A percentile compares a stretch with the other conserved stretches of the same genome.
These are phyloP conservation scores for Rana temporaria DNA, from an alignment of 2,113 vertebrate genomes.

Conservation along the genomic window DNA sequence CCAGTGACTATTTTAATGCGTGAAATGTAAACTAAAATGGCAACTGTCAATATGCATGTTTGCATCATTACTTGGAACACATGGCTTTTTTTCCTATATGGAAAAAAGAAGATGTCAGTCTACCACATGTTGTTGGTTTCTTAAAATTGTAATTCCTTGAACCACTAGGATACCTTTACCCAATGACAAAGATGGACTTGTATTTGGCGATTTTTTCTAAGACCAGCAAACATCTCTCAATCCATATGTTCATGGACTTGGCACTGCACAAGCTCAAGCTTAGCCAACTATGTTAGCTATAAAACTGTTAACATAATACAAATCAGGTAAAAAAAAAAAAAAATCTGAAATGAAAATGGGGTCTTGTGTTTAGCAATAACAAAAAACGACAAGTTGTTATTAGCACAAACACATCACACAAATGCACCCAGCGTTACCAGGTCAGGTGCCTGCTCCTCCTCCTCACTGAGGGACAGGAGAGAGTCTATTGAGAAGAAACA, in stretches of 20 bases:
- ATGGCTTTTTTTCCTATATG: too few species aligned
- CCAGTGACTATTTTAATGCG: too few species aligned
- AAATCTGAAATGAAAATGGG: neutral
- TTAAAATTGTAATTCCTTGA: too few species aligned
- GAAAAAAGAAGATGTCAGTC: too few species aligned
- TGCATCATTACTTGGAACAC: too few species aligned
- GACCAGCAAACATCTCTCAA: conserved; percentile 31
- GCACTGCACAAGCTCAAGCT: conserved; percentile 18
- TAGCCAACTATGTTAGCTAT: conserved; percentile 2
- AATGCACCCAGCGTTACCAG: conserved; percentile 62
- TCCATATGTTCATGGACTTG: conserved; percentile 4
- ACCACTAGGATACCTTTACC: too few species aligned
- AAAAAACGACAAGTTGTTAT: conserved; percentile 25
- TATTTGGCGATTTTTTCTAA: neutral
- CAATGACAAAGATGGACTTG: too few species aligned
- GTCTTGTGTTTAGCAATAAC: conserved; percentile 18
- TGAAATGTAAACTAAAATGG: too few species aligned
- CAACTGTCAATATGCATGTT: too few species aligned
- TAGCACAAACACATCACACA: conserved; percentile 53
- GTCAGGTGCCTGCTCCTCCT: conserved; percentile 57
- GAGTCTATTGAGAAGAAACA: conserved; percentile 62
- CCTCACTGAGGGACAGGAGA: conserved; percentile 60
- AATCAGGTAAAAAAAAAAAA: too few species aligned
- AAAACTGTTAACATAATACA: neutral
- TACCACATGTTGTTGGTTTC: too few species aligned